Conservation (phyloP, 2,888 invertebrate genomes). For the Crematogaster levior region DNA sequence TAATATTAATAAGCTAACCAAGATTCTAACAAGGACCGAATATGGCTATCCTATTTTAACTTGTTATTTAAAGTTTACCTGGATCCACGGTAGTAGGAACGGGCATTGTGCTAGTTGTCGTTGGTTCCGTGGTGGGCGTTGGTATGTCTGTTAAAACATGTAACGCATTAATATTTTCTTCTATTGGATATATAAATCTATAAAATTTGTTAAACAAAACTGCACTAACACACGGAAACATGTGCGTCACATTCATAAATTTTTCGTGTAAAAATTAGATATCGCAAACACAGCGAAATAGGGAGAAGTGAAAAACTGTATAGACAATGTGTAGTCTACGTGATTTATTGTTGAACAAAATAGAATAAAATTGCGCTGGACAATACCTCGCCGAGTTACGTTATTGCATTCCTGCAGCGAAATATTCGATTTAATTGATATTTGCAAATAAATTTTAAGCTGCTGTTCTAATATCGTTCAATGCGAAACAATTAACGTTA, state of each 20-base stretch:
- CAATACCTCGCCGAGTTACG: conserved; percentile 7
- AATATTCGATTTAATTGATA: not conserved
- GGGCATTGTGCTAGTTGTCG: conserved; percentile 74
- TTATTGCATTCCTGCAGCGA: conserved; percentile 7
- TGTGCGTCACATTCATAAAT: not conserved
- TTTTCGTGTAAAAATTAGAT: not conserved
- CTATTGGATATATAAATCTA: not conserved
- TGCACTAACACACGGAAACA: not conserved
- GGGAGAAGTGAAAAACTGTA: not conserved
- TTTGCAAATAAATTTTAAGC: conserved; percentile 15
- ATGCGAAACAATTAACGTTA: not conserved
- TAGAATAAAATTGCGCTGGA: not conserved
- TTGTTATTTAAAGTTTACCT: conserved; percentile 72
- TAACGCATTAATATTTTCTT: not conserved
- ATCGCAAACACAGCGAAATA: not conserved
- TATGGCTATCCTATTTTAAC: too few relatives aligned
- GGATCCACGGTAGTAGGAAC: conserved; percentile 71
- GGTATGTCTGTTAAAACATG: conserved; percentile 77
- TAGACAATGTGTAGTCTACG: not conserved
- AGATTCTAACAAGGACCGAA: too few relatives aligned
- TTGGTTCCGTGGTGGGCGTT: conserved; percentile 78
- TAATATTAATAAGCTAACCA: too few relatives aligned
- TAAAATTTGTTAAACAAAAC: not conserved
- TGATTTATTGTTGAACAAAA: conserved; percentile 7
- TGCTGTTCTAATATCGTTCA: not conserved